These are phyloP conservation scores for Trachemys scripta DNA, from an alignment of 2,113 vertebrate species.

Conservation along the genomic window DNA sequence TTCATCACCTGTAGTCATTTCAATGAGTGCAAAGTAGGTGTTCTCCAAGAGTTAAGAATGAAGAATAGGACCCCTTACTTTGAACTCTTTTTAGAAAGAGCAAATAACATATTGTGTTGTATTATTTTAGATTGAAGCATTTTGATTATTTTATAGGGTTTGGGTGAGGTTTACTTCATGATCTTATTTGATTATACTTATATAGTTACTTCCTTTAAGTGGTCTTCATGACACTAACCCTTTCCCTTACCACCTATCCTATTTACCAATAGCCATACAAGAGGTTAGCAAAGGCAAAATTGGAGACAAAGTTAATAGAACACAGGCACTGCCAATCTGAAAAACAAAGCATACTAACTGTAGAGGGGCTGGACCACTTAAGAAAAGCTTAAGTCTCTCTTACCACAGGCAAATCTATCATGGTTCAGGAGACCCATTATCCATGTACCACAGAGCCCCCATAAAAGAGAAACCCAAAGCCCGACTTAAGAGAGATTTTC, in stretches of 20 bases:
- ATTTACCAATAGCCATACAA: neutral
- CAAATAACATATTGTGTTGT: neutral
- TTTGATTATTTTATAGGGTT: neutral
- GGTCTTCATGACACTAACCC: neutral
- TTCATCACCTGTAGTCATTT: neutral
- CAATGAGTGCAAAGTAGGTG: neutral
- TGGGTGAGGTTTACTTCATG: neutral
- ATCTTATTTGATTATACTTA: neutral
- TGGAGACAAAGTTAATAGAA: neutral
- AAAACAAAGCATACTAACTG: neutral
- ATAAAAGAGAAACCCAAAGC: neutral
- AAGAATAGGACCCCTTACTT: neutral
- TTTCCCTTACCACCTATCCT: neutral
- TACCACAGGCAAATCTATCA: neutral
- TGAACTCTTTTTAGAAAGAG: neutral
- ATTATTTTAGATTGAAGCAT: neutral
- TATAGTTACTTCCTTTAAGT: neutral
- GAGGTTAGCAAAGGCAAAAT: neutral
- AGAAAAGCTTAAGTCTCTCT: neutral
- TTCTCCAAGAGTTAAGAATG: neutral
- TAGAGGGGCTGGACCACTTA: neutral
- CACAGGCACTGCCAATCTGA: neutral
- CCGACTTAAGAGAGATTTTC: neutral
- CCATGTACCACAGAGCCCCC: no score
- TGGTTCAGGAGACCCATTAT: neutral